Evolutionary conservation across 2,888 invertebrate species (phyloP), one percentile per base, ranked within the genome.

Genomic region (Campoplex capitator): DNA sequence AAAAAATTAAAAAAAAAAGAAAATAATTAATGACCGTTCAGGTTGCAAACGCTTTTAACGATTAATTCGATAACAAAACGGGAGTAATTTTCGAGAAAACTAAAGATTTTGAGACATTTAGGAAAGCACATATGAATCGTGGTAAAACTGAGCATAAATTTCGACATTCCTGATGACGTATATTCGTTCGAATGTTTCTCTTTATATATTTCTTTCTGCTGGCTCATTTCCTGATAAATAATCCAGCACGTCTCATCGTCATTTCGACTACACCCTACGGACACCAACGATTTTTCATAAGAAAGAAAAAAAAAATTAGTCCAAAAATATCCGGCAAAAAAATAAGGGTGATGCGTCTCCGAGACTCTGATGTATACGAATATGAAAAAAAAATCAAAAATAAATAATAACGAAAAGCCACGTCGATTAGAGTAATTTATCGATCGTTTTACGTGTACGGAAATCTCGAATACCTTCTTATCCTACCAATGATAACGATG

Each of bases 181-280:
- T 42, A 32, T 8, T 71, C 16, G 16, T 48, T 48, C 45, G 70
- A 48, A 16, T 48, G 16, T 6, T 62, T 71, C 32, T 48, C 28
- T 48, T 71, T 9, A 32, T 16, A 70, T 48, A 70, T 48, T 18
- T 48, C 48, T 16, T 8, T 32, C 16, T 70, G 48, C 51, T 51
- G 51, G 18, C 71, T 71, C 71, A 51, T 51, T 71, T 71, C 51
- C 71, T 28, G 32, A 18, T 71, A 51, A 71, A 71, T 71, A 23
- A 71, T 71, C 51, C 32, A 23, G 23, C 23, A 32, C 32, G 71
- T 51, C 8, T 13, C 48, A 48, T 71, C 51, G 28, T 32, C 18
- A 71, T 71, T 18, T 48, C 18, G 71, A 28, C 48, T 71, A 32
- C 18, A 32, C n/a, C 51, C 71, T 13, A 70, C 23, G 23, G 13